Conservation (phyloP, 2,797 vertebrate genomes). For the Phoebastria nigripes region DNA sequence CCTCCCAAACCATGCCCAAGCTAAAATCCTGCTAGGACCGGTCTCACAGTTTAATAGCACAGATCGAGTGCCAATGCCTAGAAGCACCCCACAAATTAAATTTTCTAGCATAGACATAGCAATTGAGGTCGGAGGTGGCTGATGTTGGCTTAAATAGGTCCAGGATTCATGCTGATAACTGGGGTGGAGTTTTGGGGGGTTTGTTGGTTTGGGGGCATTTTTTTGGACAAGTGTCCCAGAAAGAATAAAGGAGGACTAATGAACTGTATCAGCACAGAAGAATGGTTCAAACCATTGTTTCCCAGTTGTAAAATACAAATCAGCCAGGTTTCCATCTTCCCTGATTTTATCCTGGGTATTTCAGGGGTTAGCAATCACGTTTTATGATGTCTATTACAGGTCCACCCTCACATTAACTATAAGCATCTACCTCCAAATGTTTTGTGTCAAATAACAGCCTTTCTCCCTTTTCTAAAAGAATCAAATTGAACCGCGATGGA, state of each 20-base stretch:
- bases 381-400: not conserved
- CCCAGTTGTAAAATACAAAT: not conserved
- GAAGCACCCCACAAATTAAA: not conserved
- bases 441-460: not conserved
- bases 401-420: not conserved
- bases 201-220: not conserved
- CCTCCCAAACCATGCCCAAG: not conserved
- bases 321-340: not conserved
- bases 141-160: not conserved
- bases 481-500: not conserved
- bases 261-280: not conserved
- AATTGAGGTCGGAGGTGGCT: not conserved
- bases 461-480: not conserved
- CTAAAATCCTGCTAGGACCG: not conserved
- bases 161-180: not conserved
- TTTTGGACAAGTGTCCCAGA: not conserved
- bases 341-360: not conserved
- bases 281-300: not conserved
- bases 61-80: not conserved
- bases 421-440: not conserved
- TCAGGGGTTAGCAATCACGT: accelerated
- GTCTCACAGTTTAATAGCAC: not conserved
- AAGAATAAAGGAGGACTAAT: not conserved
- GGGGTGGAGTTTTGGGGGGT: accelerated
- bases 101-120: not conserved